phyloP scores from a whole-genome alignment of 2,797 vertebrate species.

The Taeniopygia guttata region DNA sequence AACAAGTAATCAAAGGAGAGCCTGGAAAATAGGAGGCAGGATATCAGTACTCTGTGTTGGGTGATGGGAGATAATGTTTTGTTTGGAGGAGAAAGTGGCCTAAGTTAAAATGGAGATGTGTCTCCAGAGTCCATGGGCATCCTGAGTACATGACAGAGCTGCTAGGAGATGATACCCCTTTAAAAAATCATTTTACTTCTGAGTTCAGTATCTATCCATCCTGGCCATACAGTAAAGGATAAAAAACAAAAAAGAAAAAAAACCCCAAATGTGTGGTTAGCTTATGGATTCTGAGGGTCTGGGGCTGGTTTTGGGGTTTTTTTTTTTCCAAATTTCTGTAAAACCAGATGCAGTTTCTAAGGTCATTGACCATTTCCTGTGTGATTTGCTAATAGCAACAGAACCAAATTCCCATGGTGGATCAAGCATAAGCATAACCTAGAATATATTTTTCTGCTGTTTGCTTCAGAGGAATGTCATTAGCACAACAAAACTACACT shows the following conservation, averaged over 20 bases:
- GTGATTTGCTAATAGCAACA: background rate
- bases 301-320: accelerated
- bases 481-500: background rate
- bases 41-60: background rate
- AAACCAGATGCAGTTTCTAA: background rate
- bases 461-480: background rate
- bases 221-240: background rate
- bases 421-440: background rate
- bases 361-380: background rate
- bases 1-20: background rate
- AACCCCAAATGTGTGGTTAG: background rate
- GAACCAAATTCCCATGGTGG: background rate
- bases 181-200: background rate
- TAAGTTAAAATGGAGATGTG: background rate
- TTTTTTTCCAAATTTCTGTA: background rate
- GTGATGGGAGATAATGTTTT: background rate
- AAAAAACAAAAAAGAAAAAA: no score
- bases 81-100: background rate
- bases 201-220: background rate
- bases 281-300: background rate
- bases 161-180: background rate
- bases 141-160: background rate
- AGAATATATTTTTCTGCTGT: background rate
- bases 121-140: background rate
- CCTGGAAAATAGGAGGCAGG: background rate